Evolutionary conservation across 2,888 invertebrate genomes (phyloP).

Genomic region (Tillus elongatus): DNA sequence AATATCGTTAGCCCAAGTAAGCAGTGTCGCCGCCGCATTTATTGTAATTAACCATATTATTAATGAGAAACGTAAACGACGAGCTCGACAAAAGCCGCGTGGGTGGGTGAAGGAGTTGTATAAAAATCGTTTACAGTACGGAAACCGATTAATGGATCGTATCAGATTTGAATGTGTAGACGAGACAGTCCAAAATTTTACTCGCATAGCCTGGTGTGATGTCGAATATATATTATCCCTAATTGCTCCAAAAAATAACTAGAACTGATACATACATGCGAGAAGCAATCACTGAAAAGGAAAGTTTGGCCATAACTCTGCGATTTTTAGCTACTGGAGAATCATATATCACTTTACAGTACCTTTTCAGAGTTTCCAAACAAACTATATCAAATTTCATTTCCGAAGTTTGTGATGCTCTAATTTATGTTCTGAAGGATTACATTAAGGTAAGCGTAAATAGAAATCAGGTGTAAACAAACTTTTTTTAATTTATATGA

Average conservation of each 20-base stretch:
- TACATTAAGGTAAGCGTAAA: background rate
- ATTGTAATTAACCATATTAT: too few relatives aligned
- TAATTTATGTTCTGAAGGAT: background rate
- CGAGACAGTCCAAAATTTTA: too few relatives aligned
- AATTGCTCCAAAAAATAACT: background rate
- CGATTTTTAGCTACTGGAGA: background rate
- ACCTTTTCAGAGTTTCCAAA: background rate
- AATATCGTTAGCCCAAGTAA: too few relatives aligned
- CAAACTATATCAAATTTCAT: background rate
- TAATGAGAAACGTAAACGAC: too few relatives aligned
- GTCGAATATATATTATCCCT: too few relatives aligned
- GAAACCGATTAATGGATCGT: too few relatives aligned
- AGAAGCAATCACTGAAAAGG: background rate
- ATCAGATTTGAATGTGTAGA: too few relatives aligned
- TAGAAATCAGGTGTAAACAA: background rate
- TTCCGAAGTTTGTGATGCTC: background rate
- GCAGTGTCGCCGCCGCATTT: too few relatives aligned
- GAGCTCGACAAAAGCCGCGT: too few relatives aligned
- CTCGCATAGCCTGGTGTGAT: too few relatives aligned
- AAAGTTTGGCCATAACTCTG: background rate
- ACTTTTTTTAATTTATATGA: background rate
- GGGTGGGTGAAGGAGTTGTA: too few relatives aligned
- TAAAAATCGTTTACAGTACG: too few relatives aligned
- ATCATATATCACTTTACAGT: background rate
- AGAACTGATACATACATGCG: background rate